These are phyloP conservation scores for Euthynnus affinis DNA, from an alignment of 2,797 vertebrate genomes.

Conservation along the genomic window DNA sequence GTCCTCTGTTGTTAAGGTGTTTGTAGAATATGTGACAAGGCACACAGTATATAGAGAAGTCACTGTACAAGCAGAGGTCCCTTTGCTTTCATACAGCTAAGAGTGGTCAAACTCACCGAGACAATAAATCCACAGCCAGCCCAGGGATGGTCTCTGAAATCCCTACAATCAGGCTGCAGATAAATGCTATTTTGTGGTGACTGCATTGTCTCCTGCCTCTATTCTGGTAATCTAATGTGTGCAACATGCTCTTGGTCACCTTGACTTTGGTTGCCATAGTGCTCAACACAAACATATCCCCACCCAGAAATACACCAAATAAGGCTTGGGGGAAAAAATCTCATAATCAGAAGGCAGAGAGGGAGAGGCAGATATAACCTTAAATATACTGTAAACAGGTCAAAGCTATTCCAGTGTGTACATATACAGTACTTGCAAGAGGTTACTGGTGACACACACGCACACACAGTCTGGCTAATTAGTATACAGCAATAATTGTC, in stretches of 20 bases:
- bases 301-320: conserved; percentile 91
- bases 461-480: conserved; percentile 84
- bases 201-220: conserved; percentile 88
- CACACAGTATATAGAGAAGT: conserved; percentile 41
- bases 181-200: conserved; percentile 86
- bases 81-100: conserved; percentile 54
- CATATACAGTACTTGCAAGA: conserved; percentile 72
- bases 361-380: conserved; percentile 80
- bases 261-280: conserved; percentile 91
- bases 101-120: conserved; percentile 83
- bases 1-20: conserved; percentile 43
- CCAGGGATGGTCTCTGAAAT: conserved; percentile 83
- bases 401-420: conserved; percentile 81
- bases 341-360: conserved; percentile 85
- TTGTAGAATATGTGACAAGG: conserved; percentile 31
- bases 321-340: conserved; percentile 87
- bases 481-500: conserved; percentile 86
- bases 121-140: conserved; percentile 85
- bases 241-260: conserved; percentile 90
- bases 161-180: conserved; percentile 85
- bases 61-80: conserved; percentile 44
- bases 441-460: conserved; percentile 79
- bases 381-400: conserved; percentile 85
- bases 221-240: conserved; percentile 89
- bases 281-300: conserved; percentile 89